These are phyloP conservation scores for Lathronympha strigana DNA, from an alignment of 2,888 invertebrate genomes.

Conservation along the genomic window DNA sequence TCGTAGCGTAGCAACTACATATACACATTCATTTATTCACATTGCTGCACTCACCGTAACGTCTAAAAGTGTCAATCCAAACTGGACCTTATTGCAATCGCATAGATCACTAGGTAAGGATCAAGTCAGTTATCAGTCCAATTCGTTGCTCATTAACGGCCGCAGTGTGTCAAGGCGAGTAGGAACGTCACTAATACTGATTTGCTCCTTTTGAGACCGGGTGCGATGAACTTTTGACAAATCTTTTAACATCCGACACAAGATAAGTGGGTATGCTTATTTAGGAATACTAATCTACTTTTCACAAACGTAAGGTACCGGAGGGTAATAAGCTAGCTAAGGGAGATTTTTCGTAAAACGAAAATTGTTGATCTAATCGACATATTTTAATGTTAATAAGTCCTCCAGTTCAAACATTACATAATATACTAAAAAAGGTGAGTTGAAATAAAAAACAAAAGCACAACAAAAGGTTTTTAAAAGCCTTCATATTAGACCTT, in stretches of 20 bases:
- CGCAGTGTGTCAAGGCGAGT: constrained; percentile 39
- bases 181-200: constrained; percentile 31
- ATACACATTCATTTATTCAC: neutral
- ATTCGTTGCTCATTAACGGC: constrained; percentile 33
- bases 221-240: constrained; percentile 17
- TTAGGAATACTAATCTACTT: neutral
- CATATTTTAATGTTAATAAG: too few species aligned
- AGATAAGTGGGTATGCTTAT: neutral
- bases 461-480: too few species aligned
- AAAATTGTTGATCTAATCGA: too few species aligned
- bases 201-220: constrained; percentile 31
- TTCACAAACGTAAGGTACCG: neutral
- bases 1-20: neutral
- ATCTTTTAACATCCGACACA: neutral
- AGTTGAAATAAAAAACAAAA: too few species aligned
- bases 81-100: constrained; percentile 12
- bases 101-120: constrained; percentile 15
- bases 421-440: too few species aligned
- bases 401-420: too few species aligned
- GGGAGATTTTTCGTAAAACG: too few species aligned
- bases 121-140: constrained; percentile 25
- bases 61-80: neutral
- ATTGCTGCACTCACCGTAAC: neutral
- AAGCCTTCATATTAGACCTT: too few species aligned
- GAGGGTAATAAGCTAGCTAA: too few species aligned